Percentiles rank a stretch among this genome's conserved stretches.
Evolutionary conservation across 2,888 invertebrate species (phyloP).

Genomic region (Deilephila elpenor): DNA sequence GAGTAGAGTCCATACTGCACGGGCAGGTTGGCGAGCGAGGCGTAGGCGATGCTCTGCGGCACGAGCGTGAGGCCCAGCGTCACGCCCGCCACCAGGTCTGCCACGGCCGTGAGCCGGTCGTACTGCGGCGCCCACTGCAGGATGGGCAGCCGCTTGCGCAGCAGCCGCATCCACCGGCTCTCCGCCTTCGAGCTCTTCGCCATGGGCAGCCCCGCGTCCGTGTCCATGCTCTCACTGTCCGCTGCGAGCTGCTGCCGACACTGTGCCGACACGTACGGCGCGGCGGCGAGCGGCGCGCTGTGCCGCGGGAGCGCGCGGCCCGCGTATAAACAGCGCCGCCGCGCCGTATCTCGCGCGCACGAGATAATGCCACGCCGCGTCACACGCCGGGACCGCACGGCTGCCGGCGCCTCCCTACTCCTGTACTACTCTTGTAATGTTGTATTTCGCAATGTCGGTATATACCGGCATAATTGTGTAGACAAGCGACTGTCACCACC

Average conservation of each 20-base stretch:
- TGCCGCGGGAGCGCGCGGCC: neutral
- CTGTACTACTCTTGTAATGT: no score
- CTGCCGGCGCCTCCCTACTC: neutral
- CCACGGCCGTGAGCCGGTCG: conserved; percentile 87
- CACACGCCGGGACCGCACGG: neutral
- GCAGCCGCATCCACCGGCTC: conserved; percentile 45
- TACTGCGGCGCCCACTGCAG: conserved; percentile 89
- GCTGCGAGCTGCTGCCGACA: neutral
- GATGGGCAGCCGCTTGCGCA: conserved; percentile 76
- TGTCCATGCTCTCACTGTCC: conserved; percentile 27
- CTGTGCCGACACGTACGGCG: neutral
- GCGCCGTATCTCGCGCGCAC: neutral
- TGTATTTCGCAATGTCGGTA: no score
- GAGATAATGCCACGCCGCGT: conserved; percentile 8
- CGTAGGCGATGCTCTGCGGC: conserved; percentile 97
- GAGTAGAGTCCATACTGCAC: conserved; percentile 97
- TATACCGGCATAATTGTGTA: no score
- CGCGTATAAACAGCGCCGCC: conserved; percentile 8
- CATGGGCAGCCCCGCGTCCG: conserved; percentile 50
- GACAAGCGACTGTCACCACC: no score
- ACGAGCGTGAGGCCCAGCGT: conserved; percentile 96
- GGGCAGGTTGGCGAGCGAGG: conserved; percentile 92
- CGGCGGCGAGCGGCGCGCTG: neutral
- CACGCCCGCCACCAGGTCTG: conserved; percentile 94
- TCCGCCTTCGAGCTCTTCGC: conserved; percentile 33